These are phyloP conservation scores for Papilio xuthus DNA, from an alignment of 1,140 invertebrate species.

Conservation along the genomic window DNA sequence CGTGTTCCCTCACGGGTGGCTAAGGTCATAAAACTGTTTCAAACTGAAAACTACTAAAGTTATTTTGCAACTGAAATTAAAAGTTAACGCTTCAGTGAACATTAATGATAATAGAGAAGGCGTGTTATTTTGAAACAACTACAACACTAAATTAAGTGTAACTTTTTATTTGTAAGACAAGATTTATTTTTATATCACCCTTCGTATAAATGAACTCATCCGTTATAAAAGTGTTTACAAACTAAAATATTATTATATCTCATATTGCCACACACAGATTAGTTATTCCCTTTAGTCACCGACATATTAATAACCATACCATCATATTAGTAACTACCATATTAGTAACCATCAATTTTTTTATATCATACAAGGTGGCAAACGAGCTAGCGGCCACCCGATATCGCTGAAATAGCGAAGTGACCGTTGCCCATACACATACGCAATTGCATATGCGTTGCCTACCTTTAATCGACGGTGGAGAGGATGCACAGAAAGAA, in stretches of 20 bases:
- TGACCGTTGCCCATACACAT: too few relatives aligned
- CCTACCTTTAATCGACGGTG: too few relatives aligned
- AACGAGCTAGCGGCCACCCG: too few relatives aligned
- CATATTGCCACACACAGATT: too few relatives aligned
- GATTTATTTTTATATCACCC: not conserved
- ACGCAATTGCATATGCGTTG: too few relatives aligned
- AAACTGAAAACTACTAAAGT: constrained; percentile 18
- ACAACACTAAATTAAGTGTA: not conserved
- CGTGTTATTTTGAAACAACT: constrained; percentile 4
- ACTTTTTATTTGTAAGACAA: constrained; percentile 4
- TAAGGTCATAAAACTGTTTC: not conserved
- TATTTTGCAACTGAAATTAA: constrained; percentile 20
- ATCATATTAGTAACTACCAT: too few relatives aligned
- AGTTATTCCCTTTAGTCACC: too few relatives aligned
- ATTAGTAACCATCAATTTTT: too few relatives aligned
- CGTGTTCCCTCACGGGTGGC: not conserved
- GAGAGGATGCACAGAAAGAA: too few relatives aligned
- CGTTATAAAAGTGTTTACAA: not conserved
- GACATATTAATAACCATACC: too few relatives aligned
- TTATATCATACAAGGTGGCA: too few relatives aligned
- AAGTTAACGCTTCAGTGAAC: not conserved
- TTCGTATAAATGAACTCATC: not conserved
- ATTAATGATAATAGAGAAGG: constrained; percentile 15
- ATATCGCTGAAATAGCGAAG: too few relatives aligned
- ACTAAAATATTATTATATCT: not conserved